A percentile compares a stretch with the other conserved stretches of the same genome.
Evolutionary conservation across 2,113 vertebrate species (phyloP).

Genomic region (Grammomys dolichurus): DNA sequence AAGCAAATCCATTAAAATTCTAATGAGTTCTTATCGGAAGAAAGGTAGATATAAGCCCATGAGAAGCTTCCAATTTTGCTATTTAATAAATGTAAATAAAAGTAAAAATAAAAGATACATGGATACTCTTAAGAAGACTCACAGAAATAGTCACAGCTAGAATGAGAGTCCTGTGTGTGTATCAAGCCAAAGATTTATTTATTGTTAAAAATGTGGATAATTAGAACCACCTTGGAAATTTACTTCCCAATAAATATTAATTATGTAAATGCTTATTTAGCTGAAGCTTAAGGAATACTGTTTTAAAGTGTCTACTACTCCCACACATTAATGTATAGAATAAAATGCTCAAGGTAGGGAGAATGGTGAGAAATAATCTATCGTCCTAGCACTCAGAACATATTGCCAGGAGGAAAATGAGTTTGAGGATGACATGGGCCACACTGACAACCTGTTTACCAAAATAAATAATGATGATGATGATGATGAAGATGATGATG

Average conservation of each 20-base stretch:
- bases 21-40: neutral
- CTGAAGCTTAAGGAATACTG: neutral
- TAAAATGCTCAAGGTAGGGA: neutral
- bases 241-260: neutral
- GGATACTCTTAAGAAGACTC: neutral
- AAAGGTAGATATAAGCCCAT: neutral
- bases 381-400: neutral
- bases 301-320: neutral
- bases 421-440: neutral
- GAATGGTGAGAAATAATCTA: too few relatives aligned
- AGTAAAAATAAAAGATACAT: constrained; percentile 4
- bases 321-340: neutral
- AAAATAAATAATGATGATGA: too few relatives aligned
- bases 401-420: neutral
- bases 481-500: too few relatives aligned
- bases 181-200: neutral
- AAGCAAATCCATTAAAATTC: constrained; percentile 27
- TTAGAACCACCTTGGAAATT: neutral
- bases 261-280: neutral
- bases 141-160: neutral
- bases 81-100: neutral
- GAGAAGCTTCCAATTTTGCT: neutral
- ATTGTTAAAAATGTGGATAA: neutral
- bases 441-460: neutral
- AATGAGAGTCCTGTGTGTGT: neutral